Conservation (phyloP, 2,797 vertebrate genomes). For the Lophotriccus pileatus region DNA sequence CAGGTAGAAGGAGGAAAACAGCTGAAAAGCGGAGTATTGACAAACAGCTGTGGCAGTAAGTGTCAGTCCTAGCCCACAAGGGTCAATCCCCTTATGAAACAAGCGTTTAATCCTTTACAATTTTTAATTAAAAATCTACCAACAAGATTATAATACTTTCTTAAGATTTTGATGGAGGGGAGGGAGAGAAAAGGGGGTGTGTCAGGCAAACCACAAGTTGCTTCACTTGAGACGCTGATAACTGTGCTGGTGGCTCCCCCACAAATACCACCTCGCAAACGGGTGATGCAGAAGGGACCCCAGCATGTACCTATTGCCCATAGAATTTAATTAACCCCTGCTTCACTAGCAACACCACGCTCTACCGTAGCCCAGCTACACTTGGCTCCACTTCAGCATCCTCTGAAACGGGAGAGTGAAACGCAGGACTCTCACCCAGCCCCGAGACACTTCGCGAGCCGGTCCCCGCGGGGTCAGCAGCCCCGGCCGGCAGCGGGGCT, state of each 20-base stretch:
- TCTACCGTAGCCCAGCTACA: not conserved
- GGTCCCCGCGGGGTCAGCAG: not conserved
- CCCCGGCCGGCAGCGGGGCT: not conserved
- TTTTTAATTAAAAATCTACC: slow-evolving; percentile 51
- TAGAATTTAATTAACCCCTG: not conserved
- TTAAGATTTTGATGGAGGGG: not conserved
- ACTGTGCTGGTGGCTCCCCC: not conserved
- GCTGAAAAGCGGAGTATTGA: slow-evolving; percentile 52
- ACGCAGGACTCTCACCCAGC: not conserved
- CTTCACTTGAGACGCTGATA: not conserved
- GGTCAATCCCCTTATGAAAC: slow-evolving; percentile 41
- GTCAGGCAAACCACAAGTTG: not conserved
- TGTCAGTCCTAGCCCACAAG: not conserved
- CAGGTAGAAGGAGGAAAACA: slow-evolving; percentile 42
- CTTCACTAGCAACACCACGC: not conserved
- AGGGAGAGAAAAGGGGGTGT: not conserved
- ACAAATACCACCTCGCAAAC: not conserved
- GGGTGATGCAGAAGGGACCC: not conserved
- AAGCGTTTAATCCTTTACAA: slow-evolving; percentile 43
- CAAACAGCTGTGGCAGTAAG: slow-evolving; percentile 34
- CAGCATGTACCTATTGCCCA: not conserved
- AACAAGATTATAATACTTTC: slow-evolving; percentile 2
- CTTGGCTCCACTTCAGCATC: slow-evolving; percentile 8
- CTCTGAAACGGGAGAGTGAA: not conserved
- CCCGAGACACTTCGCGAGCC: not conserved